These are phyloP conservation scores for Ditylenchus weischeri DNA, from an alignment of 2,888 invertebrate species.

Conservation along the genomic window DNA sequence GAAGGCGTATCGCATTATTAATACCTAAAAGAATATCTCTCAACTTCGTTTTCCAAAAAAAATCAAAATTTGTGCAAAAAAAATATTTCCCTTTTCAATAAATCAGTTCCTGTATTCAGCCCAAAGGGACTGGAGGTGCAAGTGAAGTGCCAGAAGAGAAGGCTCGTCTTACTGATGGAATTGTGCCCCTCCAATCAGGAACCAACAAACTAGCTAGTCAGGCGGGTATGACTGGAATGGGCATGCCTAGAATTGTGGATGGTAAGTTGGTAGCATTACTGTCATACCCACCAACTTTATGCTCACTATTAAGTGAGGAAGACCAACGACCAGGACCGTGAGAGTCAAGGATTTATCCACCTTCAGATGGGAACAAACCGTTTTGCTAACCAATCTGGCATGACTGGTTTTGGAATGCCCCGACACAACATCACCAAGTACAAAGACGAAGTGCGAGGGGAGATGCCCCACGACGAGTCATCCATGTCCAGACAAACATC, in stretches of 20 bases:
- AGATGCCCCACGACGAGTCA: constrained; percentile 59
- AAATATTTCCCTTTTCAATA: no score
- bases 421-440: constrained; percentile 58
- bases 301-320: constrained; percentile 45
- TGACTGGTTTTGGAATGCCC: constrained; percentile 50
- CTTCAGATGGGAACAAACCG: constrained; percentile 58
- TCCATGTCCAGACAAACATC: constrained; percentile 54
- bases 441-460: constrained; percentile 56
- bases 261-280: constrained; percentile 34
- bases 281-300: background rate
- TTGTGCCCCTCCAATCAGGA: constrained; percentile 65
- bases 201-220: constrained; percentile 64
- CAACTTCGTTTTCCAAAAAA: no score
- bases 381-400: constrained; percentile 58
- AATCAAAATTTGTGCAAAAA: no score
- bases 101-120: constrained; percentile 5
- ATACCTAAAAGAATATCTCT: no score
- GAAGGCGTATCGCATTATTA: no score
- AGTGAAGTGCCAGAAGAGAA: constrained; percentile 58
- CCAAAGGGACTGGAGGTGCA: constrained; percentile 58
- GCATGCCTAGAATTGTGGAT: constrained; percentile 63
- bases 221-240: constrained; percentile 64
- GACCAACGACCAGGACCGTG: constrained; percentile 54
- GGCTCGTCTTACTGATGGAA: constrained; percentile 58
- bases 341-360: constrained; percentile 59